Base-by-base conservation (phyloP, 2,797 vertebrate genomes). In the Benthosema pterotum region DNA sequence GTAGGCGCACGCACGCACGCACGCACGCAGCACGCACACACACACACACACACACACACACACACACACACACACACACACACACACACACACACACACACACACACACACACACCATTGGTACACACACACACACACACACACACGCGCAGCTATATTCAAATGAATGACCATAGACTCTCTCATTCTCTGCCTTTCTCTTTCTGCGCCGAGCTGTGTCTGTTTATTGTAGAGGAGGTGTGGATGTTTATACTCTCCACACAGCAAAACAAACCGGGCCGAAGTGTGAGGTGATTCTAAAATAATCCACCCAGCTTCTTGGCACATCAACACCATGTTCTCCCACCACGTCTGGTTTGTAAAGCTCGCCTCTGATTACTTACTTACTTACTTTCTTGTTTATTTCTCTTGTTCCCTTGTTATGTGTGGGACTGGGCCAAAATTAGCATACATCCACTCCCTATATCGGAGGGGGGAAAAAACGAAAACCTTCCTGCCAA, bases 191-290 rank as follows among this genome's bases (percentile, higher is more conserved):
- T 22, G 45, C 15, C 12, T 55, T 28, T 48, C 7, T 12, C 28
- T 14, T 47, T 55, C 48, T 43, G 55, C 45, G 43, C 54, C 57
- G 55, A 1, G 9, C 50, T 48, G 65, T 80, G 70, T 77, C 70
- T 84, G 79, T 88, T 91, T 89, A 86, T 86, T 89, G 76, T 80
- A 77, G 79, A 74, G 79, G 82, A 86, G 67, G 65, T 82, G 78
- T 82, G 67, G 69, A 83, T 82, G 76, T 88, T 86, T 88, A 83
- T 77, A 74, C 60, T 77, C 68, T 78, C 42, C 5, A 9, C 6
- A 14, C 71, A 82, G 75, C 54, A 78, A 87, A 88, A 85, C 85
- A 88, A 89, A 87, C 80, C 48, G 28, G 50, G 42, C 60, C 52
- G 54, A 84, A 88, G 86, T 87, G 85, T 79, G 79, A 88, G 73